Conservation (phyloP, 1,140 invertebrate genomes). For the Chrysoperla carnea region DNA sequence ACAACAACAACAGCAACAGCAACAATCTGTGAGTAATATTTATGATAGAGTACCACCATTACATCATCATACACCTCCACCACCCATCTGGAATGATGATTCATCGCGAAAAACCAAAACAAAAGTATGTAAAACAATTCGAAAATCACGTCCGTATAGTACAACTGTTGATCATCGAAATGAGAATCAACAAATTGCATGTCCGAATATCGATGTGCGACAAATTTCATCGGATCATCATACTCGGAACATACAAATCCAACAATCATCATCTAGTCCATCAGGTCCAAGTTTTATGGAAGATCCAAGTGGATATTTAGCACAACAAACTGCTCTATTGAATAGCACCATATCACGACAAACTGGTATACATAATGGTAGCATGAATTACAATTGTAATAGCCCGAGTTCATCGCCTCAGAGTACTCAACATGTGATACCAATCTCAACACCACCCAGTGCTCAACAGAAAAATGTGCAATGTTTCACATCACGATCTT, state of each 20-base stretch:
- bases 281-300: slow-evolving; percentile 63
- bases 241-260: slow-evolving; percentile 22
- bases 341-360: slow-evolving; percentile 68
- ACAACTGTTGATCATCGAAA: slow-evolving; percentile 12
- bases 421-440: slow-evolving; percentile 10
- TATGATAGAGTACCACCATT: slow-evolving; percentile 53
- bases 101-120: slow-evolving; percentile 37
- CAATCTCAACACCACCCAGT: slow-evolving; percentile 17
- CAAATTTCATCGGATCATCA: slow-evolving; percentile 21
- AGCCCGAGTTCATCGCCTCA: slow-evolving; percentile 17
- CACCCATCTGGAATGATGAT: slow-evolving; percentile 41
- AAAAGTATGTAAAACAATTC: slow-evolving; percentile 31
- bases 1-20: slow-evolving; percentile 11
- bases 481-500: slow-evolving; percentile 4
- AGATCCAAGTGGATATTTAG: slow-evolving; percentile 73
- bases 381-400: slow-evolving; percentile 20
- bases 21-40: slow-evolving; percentile 17
- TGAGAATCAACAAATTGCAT: slow-evolving; percentile 14
- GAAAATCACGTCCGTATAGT: slow-evolving; percentile 33
- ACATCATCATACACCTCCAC: slow-evolving; percentile 43
- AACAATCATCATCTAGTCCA: slow-evolving; percentile 11
- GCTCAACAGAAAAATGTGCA: slow-evolving; percentile 11
- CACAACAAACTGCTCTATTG: slow-evolving; percentile 66
- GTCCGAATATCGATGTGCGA: slow-evolving; percentile 34
- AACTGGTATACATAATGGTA: slow-evolving; percentile 32